Evolutionary conservation across 1,140 invertebrate genomes (phyloP), one percentile per base, ranked within the genome.

Genomic region (Maconellicoccus hirsutus): DNA sequence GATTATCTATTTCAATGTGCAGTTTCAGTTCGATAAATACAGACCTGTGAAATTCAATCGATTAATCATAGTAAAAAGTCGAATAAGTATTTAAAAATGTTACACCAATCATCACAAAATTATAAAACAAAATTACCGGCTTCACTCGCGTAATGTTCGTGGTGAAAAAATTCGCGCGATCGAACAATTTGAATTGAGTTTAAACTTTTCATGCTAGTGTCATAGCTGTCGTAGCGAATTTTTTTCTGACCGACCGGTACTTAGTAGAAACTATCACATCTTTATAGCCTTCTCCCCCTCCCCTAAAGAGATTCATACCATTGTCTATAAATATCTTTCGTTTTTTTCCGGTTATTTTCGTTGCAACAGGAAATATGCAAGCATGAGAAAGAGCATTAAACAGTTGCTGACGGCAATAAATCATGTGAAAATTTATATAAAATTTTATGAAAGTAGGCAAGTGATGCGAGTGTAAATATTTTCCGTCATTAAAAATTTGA

Each of bases 321-420:
- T 26, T 66, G 61, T 66, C 61, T 66, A 66, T 66, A 66, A 66
- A 66, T 66, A 66, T 16, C 61, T 66, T 66, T 66, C 61, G 61
- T 66, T 66, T 66, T 66, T 66, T 66, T 66, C 61, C 61, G 61
- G 61, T 25, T 4, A 25, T 66, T 66, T 66, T 66, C 61, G 61
- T 66, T 66, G 61, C 61, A 66, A 66, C 21, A n/a, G 61, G 21
- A 66, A 66, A 23, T 22, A 25, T 66, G 22, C 22, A 66, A 23
- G 22, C 16, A 8, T 66, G 7, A 66, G 16, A 66, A 14, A 66
- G 25, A 66, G 61, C 12, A 14, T 52, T 52, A 4, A 16, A 52
- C n/a, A 14, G 6, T 38, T 14, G 33, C 14, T 38, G 14, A 6
- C 14, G 14, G 33, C 33, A 14, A 38, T 38, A 38, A 38, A 38